A percentile compares a stretch with the other conserved stretches of the same genome.
Conservation (phyloP, 2,797 vertebrate species). For the Brachyalestes nurse region DNA sequence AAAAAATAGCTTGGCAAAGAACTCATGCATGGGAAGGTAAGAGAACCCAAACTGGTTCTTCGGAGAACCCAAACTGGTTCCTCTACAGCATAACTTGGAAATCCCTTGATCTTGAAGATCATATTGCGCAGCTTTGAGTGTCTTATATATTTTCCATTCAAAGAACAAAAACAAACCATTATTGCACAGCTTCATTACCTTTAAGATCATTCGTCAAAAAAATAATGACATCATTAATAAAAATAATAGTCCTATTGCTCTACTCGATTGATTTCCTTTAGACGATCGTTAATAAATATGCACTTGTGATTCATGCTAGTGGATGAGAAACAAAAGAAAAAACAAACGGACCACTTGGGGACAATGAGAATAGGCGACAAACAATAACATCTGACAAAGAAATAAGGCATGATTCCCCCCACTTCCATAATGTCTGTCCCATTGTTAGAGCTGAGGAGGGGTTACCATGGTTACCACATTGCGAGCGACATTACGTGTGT, state of each 20-base stretch:
- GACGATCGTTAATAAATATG: conserved; percentile 71
- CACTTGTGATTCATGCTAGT: conserved; percentile 52
- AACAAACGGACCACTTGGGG: conserved; percentile 6
- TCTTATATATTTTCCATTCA: conserved; percentile 12
- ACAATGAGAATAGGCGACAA: background rate
- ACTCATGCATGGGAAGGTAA: no score
- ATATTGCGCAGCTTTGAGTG: no score
- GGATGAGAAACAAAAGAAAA: conserved; percentile 48
- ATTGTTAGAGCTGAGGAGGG: conserved; percentile 25
- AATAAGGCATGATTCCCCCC: conserved; percentile 29
- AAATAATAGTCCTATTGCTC: conserved; percentile 55
- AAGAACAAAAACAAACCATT: conserved; percentile 55
- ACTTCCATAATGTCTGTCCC: background rate
- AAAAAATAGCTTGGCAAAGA: no score
- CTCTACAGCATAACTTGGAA: no score
- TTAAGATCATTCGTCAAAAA: conserved; percentile 59
- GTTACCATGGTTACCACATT: conserved; percentile 63
- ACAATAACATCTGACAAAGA: conserved; percentile 49
- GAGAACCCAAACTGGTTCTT: no score
- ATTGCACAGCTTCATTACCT: conserved; percentile 78
- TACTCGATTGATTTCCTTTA: conserved; percentile 65
- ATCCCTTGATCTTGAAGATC: no score
- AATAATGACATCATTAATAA: conserved; percentile 52
- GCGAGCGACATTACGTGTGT: conserved; percentile 16
- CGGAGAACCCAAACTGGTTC: no score